Base-by-base conservation (phyloP, 2,797 vertebrate species). In the Avahi laniger region DNA sequence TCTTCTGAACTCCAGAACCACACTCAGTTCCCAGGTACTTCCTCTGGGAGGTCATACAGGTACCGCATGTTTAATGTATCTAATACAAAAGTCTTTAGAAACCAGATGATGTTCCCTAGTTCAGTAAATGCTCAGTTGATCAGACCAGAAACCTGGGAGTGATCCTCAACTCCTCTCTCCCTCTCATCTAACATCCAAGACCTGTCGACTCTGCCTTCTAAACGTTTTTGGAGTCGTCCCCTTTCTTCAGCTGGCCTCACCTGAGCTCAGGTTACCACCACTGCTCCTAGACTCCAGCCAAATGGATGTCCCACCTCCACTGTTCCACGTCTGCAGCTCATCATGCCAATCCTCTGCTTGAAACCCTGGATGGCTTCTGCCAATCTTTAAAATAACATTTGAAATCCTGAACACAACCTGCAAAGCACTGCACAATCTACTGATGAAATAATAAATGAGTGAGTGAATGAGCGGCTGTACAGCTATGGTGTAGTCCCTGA, bases 41-140 rank as follows among this genome's bases (percentile, higher is more conserved):
- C 54, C n/a, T 75, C 85, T 17, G 59, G 69, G 20, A 14, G 7
- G 30, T 24, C 28, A 59, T 7, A 50, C 1, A 22, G 75, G 57
- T 13, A 22, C 20, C 4, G 3, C 2, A 1, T 1, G 6, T 4
- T 59, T 10, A 20, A 6, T 0, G 28, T 22, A 18, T 9, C 13
- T 1, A 7, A 70, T 1, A 22, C 10, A 22, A 46, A 87, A 26
- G 41, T 84, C 72, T 67, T 70, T 43, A 65, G 4, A n/a, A 75
- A 69, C 70, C 38, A n/a, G 17, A 11, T 2, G 11, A 17, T 50
- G 20, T 50, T 61, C 26, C 63, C 65, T 38, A 28, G 35, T 4
- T 86, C 43, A 46, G 78, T 3, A 50, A 82, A 54, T 57, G 54
- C 65, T 69, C 33, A 13, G 33, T 5, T 38, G 54, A 48, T 15